These are phyloP conservation scores for Bembecia ichneumoniformis DNA, from an alignment of 2,888 invertebrate genomes.

Conservation along the genomic window DNA sequence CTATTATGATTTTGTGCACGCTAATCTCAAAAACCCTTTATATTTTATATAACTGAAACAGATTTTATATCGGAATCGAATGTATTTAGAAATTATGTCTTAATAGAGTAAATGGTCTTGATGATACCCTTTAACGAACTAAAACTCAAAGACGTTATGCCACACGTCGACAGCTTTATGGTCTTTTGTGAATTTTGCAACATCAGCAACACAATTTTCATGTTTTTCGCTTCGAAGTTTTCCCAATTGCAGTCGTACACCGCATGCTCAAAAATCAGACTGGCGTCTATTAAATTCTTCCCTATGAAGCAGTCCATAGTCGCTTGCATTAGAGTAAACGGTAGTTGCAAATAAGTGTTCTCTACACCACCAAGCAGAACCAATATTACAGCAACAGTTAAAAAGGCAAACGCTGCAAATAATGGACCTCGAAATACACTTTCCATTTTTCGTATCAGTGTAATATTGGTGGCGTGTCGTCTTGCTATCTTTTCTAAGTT, in stretches of 20 bases:
- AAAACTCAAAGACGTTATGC: slow-evolving; percentile 30
- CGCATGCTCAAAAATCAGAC: slow-evolving; percentile 27
- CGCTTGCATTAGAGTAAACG: slow-evolving; percentile 22
- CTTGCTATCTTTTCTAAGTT: slow-evolving; percentile 18
- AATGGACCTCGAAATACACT: slow-evolving; percentile 24
- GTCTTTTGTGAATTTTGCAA: slow-evolving; percentile 39
- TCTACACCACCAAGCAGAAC: slow-evolving; percentile 31
- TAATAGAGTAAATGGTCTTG: slow-evolving; percentile 38
- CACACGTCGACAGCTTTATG: slow-evolving; percentile 39
- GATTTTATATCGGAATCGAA: no score
- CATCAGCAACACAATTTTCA: slow-evolving; percentile 36
- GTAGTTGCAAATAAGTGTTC: slow-evolving; percentile 31
- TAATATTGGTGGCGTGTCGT: slow-evolving; percentile 20
- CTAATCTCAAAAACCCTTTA: no score
- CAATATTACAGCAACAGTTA: slow-evolving; percentile 21
- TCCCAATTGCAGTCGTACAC: slow-evolving; percentile 47
- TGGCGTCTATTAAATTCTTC: slow-evolving; percentile 40
- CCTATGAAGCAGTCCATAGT: slow-evolving; percentile 41
- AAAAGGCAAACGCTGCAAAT: slow-evolving; percentile 25
- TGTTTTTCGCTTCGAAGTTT: slow-evolving; percentile 34
- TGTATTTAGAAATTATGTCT: slow-evolving; percentile 14
- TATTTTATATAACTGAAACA: no score
- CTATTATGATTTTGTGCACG: no score
- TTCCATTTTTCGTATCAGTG: slow-evolving; percentile 20
- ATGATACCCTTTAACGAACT: slow-evolving; percentile 33